A percentile compares a stretch with the other conserved stretches of the same genome.
These are phyloP conservation scores for Venustaconcha ellipsiformis DNA, from an alignment of 1,140 invertebrate genomes.

Conservation along the genomic window DNA sequence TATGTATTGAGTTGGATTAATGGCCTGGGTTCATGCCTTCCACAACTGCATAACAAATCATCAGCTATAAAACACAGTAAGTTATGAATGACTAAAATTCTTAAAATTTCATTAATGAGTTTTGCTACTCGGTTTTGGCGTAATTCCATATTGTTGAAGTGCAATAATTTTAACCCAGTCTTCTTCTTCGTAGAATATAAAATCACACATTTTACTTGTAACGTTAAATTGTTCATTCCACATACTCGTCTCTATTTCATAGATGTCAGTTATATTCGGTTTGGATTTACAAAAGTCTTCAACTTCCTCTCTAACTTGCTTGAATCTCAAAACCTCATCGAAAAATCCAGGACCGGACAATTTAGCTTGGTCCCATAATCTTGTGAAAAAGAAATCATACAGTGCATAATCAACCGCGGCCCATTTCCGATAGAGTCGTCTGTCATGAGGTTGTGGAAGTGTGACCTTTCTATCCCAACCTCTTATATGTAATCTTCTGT, in stretches of 20 bases:
- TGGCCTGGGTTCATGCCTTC: no score
- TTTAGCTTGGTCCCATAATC: constrained; percentile 21
- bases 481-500: constrained; percentile 26
- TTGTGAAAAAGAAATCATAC: constrained; percentile 28
- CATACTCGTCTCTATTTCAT: background rate
- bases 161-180: constrained; percentile 20
- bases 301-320: constrained; percentile 22
- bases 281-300: constrained; percentile 29
- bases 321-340: constrained; percentile 20
- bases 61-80: no score
- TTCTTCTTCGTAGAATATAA: constrained; percentile 23
- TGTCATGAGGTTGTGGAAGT: constrained; percentile 17
- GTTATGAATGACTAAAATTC: no score
- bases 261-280: constrained; percentile 23
- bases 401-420: constrained; percentile 26
- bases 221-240: constrained; percentile 7
- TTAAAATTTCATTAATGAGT: no score
- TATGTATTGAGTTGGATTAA: no score
- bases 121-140: no score
- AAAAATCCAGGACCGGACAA: constrained; percentile 26
- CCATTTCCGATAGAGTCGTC: constrained; percentile 11
- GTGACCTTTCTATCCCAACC: constrained; percentile 32
- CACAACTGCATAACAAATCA: no score
- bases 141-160: no score
- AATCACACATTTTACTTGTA: constrained; percentile 17